Conservation (phyloP, 2,797 vertebrate genomes). For the Phrynocephalus forsythii region DNA sequence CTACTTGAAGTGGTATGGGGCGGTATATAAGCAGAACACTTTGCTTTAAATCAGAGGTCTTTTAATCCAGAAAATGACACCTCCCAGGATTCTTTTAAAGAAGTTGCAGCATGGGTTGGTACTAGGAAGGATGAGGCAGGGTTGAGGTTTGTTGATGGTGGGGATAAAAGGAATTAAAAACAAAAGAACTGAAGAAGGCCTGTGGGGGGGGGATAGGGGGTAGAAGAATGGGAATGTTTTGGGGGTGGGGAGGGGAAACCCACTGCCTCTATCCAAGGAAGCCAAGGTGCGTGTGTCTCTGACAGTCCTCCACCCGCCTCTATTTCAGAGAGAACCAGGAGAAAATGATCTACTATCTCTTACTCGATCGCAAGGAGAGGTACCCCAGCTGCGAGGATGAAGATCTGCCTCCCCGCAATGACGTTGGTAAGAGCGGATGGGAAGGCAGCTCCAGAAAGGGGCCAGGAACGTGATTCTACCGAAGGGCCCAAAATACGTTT, state of each 20-base stretch:
- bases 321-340: constrained; percentile 89
- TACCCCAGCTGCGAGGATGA: constrained; percentile 95
- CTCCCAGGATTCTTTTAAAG: neutral
- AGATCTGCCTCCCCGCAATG: constrained; percentile 90
- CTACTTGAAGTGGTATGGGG: no score
- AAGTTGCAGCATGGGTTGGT: neutral
- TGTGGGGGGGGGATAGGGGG: no score
- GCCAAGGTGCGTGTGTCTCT: neutral
- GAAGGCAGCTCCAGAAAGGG: neutral
- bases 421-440: constrained; percentile 81
- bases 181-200: neutral
- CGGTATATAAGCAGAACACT: no score
- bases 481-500: neutral
- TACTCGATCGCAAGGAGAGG: constrained; percentile 92
- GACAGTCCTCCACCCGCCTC: no score
- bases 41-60: neutral
- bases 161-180: no score
- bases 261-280: neutral
- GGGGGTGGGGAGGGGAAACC: no score
- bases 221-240: neutral
- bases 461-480: neutral
- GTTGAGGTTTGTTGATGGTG: neutral
- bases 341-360: constrained; percentile 94
- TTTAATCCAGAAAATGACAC: neutral
- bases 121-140: neutral